These are phyloP conservation scores for Anarrhichthys ocellatus DNA, from an alignment of 2,113 vertebrate species.

Conservation along the genomic window DNA sequence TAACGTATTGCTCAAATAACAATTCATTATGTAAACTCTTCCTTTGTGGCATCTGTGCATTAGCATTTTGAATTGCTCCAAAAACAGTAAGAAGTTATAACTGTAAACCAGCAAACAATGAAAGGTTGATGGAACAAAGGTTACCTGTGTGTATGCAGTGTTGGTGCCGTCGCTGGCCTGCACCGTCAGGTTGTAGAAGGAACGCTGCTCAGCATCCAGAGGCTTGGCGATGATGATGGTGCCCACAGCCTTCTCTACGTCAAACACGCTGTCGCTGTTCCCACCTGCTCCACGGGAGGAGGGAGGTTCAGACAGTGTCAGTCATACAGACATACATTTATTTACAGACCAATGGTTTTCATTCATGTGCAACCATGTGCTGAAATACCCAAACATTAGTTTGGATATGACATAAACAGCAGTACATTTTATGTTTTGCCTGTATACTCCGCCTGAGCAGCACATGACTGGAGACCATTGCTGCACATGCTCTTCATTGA, in stretches of 20 bases:
- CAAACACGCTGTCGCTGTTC: slow-evolving; percentile 93
- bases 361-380: slow-evolving; percentile 13
- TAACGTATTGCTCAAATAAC: not conserved
- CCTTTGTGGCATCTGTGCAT: too few relatives aligned
- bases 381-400: not conserved
- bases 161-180: slow-evolving; percentile 95
- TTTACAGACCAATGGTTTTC: slow-evolving; percentile 26
- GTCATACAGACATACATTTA: not conserved
- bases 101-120: not conserved
- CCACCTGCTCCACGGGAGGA: slow-evolving; percentile 84
- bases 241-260: slow-evolving; percentile 92
- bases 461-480: slow-evolving; percentile 28
- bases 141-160: slow-evolving; percentile 90
- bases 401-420: not conserved
- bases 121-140: not conserved
- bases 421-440: not conserved
- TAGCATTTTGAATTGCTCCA: too few relatives aligned
- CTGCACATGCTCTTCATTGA: not conserved
- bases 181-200: slow-evolving; percentile 94
- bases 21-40: not conserved
- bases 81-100: not conserved
- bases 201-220: slow-evolving; percentile 93
- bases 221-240: slow-evolving; percentile 95
- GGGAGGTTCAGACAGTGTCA: slow-evolving; percentile 8
- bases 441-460: not conserved